Conservation (phyloP, 2,797 vertebrate species). For the Trematomus bernacchii region DNA sequence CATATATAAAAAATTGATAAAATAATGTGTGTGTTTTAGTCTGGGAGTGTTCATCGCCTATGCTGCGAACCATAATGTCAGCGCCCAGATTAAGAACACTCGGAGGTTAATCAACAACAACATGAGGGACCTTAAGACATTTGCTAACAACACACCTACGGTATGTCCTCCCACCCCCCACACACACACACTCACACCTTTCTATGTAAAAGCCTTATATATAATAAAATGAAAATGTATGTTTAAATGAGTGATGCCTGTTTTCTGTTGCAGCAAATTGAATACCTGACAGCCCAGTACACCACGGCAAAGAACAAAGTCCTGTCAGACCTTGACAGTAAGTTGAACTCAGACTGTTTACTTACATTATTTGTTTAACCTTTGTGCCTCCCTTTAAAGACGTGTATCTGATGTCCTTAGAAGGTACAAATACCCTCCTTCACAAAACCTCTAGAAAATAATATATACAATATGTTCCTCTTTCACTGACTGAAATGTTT, state of each 20-base stretch:
- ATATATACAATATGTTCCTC: too few species aligned
- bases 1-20: too few species aligned
- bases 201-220: not conserved
- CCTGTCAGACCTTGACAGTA: constrained; percentile 93
- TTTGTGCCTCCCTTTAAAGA: too few species aligned
- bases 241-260: constrained; percentile 12
- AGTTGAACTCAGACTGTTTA: constrained; percentile 73
- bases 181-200: constrained; percentile 2
- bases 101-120: constrained; percentile 91
- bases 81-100: constrained; percentile 85
- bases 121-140: constrained; percentile 90
- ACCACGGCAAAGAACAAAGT: constrained; percentile 92
- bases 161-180: constrained; percentile 78
- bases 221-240: not conserved
- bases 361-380: constrained; percentile 12
- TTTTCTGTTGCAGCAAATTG: constrained; percentile 89
- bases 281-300: constrained; percentile 91
- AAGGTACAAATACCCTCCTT: too few species aligned
- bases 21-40: constrained; percentile 58
- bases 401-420: too few species aligned
- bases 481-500: too few species aligned
- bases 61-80: constrained; percentile 92
- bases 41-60: constrained; percentile 86
- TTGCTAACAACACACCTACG: constrained; percentile 89
- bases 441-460: too few species aligned